Base-by-base conservation (phyloP, 2,797 vertebrate genomes). In the Botia kubotai region DNA sequence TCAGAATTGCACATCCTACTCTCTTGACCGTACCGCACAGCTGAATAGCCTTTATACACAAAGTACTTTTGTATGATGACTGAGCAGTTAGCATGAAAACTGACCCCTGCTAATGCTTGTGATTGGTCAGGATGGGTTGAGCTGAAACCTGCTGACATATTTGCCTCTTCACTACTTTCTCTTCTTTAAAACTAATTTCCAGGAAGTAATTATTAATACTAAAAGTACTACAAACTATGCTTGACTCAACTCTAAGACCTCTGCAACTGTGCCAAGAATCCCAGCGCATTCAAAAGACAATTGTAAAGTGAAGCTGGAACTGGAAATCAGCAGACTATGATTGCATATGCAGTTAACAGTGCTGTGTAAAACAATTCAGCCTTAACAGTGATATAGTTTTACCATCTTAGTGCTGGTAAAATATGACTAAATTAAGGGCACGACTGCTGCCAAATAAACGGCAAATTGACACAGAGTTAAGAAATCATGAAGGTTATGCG, bases 81-180 rank as follows among this genome's bases (percentile, higher is more conserved):
- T 81, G 90, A 88, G 89, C 90, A 89, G 90, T 89, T 75, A 92
- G 90, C 89, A 87, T 92, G 87, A 88, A 93, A 90, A 93, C 91
- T 89, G 92, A 94, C 91, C 90, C 93, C 93, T 92, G 88, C 92
- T 89, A 89, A 90, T 91, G 89, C 86, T 89, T 89, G 77, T 85
- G 87, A 91, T 88, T 89, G 87, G 85, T 87, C 87, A 87, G 86
- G 88, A 82, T 86, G 62, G 73, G 52, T 82, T 91, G 84, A 87
- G 85, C 83, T 88, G 85, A 84, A 80, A 80, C 72, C 84, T 87
- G 88, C 68, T 19, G 80, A 84, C 80, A 81, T 82, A 84, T 79
- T 86, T 83, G 53, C 74, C 60, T 76, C 50, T 80, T 23, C 50
- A 72, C 66, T 85, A 67, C 77, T 46, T 67, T 78, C 29, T 75